phyloP scores from a whole-genome alignment of 2,113 vertebrate genomes.

The Apus apus region DNA sequence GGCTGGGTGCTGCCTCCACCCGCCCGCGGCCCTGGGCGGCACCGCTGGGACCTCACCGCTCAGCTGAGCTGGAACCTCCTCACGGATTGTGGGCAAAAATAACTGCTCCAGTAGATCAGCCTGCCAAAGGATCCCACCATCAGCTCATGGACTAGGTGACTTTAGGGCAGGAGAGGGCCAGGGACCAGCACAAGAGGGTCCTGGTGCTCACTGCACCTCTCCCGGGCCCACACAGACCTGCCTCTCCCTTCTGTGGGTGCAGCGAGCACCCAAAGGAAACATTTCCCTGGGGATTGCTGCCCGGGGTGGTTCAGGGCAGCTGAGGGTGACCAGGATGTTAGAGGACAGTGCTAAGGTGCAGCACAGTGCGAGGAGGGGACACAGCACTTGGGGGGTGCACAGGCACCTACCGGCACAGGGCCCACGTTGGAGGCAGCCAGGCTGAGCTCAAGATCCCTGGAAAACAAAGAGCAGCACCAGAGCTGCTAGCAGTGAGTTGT shows the following conservation, averaged over 20 bases:
- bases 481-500: background rate
- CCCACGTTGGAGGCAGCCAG: slow-evolving; percentile 45
- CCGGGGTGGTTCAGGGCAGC: accelerated
- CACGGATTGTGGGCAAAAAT: background rate
- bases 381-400: accelerated
- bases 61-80: background rate
- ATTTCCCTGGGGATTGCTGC: background rate
- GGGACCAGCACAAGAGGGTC: background rate
- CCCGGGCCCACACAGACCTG: accelerated
- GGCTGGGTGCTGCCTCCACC: background rate
- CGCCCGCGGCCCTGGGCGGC: no score
- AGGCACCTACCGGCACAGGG: slow-evolving; percentile 22
- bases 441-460: slow-evolving; percentile 21
- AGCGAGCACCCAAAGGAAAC: background rate
- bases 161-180: background rate
- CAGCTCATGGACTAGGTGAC: accelerated
- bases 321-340: background rate
- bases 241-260: background rate
- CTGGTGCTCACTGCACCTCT: background rate
- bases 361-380: background rate
- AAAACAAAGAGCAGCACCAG: background rate
- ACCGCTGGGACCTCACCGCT: no score
- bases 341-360: background rate
- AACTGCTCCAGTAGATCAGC: slow-evolving; percentile 26
- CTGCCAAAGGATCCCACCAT: background rate